These are phyloP conservation scores for Neotoxoptera formosana DNA, from an alignment of 1,140 invertebrate genomes.

Conservation along the genomic window DNA sequence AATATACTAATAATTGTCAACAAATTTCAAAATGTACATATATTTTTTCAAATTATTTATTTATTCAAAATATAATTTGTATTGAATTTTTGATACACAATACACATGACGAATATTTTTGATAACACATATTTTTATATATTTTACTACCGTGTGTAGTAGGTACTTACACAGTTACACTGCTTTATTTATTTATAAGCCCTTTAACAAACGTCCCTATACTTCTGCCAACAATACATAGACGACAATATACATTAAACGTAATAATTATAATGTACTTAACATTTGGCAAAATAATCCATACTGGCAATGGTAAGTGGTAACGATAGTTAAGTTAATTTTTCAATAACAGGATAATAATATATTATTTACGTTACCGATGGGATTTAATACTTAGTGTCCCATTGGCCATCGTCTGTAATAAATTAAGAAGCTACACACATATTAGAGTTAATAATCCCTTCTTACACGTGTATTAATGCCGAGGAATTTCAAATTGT, in stretches of 20 bases:
- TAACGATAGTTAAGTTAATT: background rate
- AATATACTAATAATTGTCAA: no score
- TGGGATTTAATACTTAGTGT: background rate
- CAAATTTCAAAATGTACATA: background rate
- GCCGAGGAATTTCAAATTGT: background rate
- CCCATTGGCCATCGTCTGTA: background rate
- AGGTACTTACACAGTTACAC: background rate
- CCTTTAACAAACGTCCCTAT: background rate
- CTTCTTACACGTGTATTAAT: background rate
- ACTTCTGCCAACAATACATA: background rate
- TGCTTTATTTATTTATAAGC: background rate
- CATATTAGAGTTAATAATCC: background rate
- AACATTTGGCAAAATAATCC: background rate
- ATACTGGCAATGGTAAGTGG: background rate
- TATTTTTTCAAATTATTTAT: background rate
- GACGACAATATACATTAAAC: background rate
- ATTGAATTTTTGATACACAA: background rate
- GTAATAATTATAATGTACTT: conserved; percentile 3
- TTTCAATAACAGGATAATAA: background rate
- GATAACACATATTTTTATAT: background rate
- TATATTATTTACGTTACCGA: background rate
- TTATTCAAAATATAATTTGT: background rate
- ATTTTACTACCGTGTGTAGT: background rate
- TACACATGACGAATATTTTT: background rate
- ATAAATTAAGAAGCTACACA: background rate